phyloP scores from a whole-genome alignment of 2,797 vertebrate species.

The Falco peregrinus region DNA sequence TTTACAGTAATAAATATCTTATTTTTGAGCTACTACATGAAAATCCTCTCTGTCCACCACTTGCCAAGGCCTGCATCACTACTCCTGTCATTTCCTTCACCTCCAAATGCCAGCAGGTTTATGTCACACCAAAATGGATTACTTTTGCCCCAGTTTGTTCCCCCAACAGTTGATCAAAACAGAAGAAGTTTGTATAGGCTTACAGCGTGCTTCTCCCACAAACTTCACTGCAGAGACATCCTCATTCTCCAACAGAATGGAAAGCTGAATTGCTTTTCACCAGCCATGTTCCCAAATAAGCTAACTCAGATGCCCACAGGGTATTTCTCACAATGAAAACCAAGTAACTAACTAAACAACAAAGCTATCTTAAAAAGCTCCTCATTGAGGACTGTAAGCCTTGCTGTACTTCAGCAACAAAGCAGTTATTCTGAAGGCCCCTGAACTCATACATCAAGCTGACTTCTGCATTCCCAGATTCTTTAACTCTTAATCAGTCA shows the following conservation, averaged over 20 bases:
- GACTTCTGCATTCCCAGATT: background rate
- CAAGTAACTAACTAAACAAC: background rate
- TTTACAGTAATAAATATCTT: background rate
- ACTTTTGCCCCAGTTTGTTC: slow-evolving; percentile 74
- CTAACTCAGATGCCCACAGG: background rate
- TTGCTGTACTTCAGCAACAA: background rate
- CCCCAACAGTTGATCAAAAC: slow-evolving; percentile 69
- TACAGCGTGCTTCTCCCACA: slow-evolving; percentile 72
- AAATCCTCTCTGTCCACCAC: background rate
- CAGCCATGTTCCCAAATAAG: background rate
- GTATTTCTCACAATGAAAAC: background rate
- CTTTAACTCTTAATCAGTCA: background rate
- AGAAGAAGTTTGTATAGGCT: slow-evolving; percentile 76
- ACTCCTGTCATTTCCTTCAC: background rate
- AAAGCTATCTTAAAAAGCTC: background rate
- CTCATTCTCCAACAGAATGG: slow-evolving; percentile 73
- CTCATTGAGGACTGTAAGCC: fast-evolving
- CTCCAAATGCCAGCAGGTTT: background rate
- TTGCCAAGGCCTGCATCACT: background rate
- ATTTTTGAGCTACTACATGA: background rate
- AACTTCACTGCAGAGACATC: slow-evolving; percentile 23
- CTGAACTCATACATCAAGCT: background rate
- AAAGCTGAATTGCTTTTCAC: slow-evolving; percentile 73
- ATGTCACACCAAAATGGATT: background rate
- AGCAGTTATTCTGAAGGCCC: background rate